These are phyloP conservation scores for Glossosoma conforme DNA, from an alignment of 1,140 invertebrate species.

Conservation along the genomic window DNA sequence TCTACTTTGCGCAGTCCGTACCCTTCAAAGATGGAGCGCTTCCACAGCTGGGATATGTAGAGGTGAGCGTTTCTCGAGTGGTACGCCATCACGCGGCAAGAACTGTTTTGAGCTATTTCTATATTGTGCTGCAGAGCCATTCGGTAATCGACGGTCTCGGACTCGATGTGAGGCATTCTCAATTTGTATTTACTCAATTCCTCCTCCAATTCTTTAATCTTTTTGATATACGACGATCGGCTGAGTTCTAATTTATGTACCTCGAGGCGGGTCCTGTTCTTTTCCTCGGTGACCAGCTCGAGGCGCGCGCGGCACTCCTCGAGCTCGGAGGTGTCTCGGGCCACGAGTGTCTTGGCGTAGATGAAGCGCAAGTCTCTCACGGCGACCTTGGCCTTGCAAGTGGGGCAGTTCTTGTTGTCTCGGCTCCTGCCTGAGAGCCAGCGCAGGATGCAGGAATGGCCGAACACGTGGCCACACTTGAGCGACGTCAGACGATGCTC, in stretches of 20 bases:
- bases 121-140: constrained; percentile 59
- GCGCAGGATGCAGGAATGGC: constrained; percentile 72
- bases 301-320: constrained; percentile 51
- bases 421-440: constrained; percentile 59
- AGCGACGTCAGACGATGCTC: constrained; percentile 76
- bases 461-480: constrained; percentile 89
- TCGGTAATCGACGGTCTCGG: constrained; percentile 41
- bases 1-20: constrained; percentile 76
- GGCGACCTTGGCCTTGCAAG: constrained; percentile 76
- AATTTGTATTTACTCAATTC: constrained; percentile 31
- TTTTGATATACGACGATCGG: constrained; percentile 37
- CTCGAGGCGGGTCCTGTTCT: constrained; percentile 38
- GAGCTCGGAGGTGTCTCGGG: constrained; percentile 50
- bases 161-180: constrained; percentile 24
- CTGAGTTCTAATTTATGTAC: constrained; percentile 33
- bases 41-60: constrained; percentile 67
- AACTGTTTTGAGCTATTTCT: constrained; percentile 60
- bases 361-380: constrained; percentile 69
- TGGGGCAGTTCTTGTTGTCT: constrained; percentile 65
- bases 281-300: constrained; percentile 39
- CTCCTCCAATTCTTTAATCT: constrained; percentile 45
- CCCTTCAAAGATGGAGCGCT: constrained; percentile 64
- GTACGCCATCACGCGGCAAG: constrained; percentile 73
- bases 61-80: constrained; percentile 57
- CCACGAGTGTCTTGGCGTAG: constrained; percentile 49